phyloP scores from a whole-genome alignment of 1,140 invertebrate genomes.

The Drosophila navojoa region DNA sequence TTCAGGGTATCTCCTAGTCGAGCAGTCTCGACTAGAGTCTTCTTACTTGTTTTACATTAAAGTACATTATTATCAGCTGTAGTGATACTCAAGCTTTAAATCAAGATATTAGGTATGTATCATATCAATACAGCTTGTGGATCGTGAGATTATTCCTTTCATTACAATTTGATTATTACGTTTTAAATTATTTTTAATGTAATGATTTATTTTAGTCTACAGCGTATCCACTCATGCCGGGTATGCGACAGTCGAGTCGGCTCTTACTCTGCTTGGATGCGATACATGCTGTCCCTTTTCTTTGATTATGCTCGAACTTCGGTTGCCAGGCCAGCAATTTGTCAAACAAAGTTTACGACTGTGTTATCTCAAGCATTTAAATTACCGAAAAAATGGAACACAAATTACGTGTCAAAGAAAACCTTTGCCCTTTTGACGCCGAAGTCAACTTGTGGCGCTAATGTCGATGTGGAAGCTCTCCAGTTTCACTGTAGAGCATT shows the following conservation, averaged over 20 bases:
- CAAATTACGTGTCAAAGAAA: slow-evolving; percentile 65
- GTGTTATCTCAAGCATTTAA: slow-evolving; percentile 48
- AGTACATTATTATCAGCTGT: too few relatives aligned
- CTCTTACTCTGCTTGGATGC: not conserved
- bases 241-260: slow-evolving; percentile 1
- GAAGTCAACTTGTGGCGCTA: not conserved
- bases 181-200: too few relatives aligned
- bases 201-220: too few relatives aligned
- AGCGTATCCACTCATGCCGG: not conserved
- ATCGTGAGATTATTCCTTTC: too few relatives aligned
- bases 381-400: slow-evolving; percentile 45
- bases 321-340: slow-evolving; percentile 63
- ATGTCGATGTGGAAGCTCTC: slow-evolving; percentile 1
- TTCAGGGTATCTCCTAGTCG: too few relatives aligned
- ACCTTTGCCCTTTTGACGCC: slow-evolving; percentile 24
- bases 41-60: too few relatives aligned
- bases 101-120: too few relatives aligned
- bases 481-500: slow-evolving; percentile 33
- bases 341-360: slow-evolving; percentile 74
- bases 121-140: too few relatives aligned
- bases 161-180: too few relatives aligned
- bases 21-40: too few relatives aligned
- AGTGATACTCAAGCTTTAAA: too few relatives aligned
- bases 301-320: slow-evolving; percentile 29
- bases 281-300: slow-evolving; percentile 6